phyloP scores from a whole-genome alignment of 2,797 vertebrate genomes.

The Podarcis siculus region DNA sequence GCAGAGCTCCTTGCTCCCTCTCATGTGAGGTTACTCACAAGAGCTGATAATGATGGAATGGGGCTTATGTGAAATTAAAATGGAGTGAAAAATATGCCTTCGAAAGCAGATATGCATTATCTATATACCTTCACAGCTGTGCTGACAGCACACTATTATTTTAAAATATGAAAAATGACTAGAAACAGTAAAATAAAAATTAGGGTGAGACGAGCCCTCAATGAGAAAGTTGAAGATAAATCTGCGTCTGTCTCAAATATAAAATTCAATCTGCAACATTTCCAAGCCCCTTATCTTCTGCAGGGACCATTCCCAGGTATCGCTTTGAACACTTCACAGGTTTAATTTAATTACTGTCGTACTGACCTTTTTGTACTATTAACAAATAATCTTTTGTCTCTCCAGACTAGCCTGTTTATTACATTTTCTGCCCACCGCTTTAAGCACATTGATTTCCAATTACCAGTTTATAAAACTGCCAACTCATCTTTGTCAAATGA shows the following conservation, averaged over 20 bases:
- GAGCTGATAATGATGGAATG: too few species aligned
- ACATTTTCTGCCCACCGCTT: constrained; percentile 58
- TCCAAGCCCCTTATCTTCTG: constrained; percentile 28
- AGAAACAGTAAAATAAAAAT: constrained; percentile 1
- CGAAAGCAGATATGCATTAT: not conserved
- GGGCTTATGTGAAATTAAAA: not conserved
- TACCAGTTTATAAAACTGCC: constrained; percentile 68
- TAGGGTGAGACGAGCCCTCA: constrained; percentile 15
- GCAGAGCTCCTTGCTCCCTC: too few species aligned
- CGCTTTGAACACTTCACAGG: constrained; percentile 54
- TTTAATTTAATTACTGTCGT: constrained; percentile 73
- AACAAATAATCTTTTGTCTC: constrained; percentile 69
- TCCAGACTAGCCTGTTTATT: constrained; percentile 66
- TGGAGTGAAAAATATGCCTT: not conserved
- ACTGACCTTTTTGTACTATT: constrained; percentile 66
- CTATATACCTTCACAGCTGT: not conserved
- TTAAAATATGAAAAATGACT: not conserved
- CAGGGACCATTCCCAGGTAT: constrained; percentile 31
- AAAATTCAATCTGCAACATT: not conserved
- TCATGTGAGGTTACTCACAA: too few species aligned
- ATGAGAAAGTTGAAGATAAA: constrained; percentile 23
- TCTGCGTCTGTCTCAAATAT: constrained; percentile 21
- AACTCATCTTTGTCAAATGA: constrained; percentile 56
- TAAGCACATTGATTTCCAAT: constrained; percentile 73
- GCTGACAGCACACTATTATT: not conserved